Percentiles rank a stretch among this genome's conserved stretches.
These are phyloP conservation scores for Pachydiplax longipennis DNA, from an alignment of 2,888 invertebrate genomes.

Conservation along the genomic window DNA sequence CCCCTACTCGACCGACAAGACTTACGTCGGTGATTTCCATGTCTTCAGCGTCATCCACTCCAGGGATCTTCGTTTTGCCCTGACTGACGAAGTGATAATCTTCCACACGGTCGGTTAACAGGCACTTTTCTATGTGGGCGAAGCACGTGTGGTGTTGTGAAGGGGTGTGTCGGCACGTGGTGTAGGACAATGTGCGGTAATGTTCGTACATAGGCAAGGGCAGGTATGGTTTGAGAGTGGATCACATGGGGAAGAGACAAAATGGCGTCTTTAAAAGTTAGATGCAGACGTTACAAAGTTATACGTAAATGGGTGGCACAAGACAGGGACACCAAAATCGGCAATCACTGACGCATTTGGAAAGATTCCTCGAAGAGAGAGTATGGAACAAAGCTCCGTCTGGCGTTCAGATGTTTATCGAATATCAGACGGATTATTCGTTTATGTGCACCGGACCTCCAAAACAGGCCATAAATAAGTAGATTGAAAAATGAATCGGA, in stretches of 20 bases:
- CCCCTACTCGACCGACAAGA: constrained; percentile 55
- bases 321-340: background rate
- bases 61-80: constrained; percentile 93
- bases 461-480: too few relatives aligned
- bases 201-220: background rate
- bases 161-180: background rate
- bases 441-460: too few relatives aligned
- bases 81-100: constrained; percentile 92
- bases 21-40: constrained; percentile 88
- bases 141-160: constrained; percentile 49
- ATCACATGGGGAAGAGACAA: background rate
- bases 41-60: constrained; percentile 92
- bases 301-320: background rate
- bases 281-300: background rate
- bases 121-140: constrained; percentile 75
- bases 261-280: background rate
- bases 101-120: constrained; percentile 83
- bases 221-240: background rate
- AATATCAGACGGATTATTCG: too few relatives aligned
- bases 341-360: background rate
- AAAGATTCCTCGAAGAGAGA: too few relatives aligned
- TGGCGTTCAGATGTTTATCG: too few relatives aligned
- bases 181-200: background rate
- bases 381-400: too few relatives aligned
- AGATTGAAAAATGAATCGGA: too few relatives aligned